phyloP scores from a whole-genome alignment of 2,113 vertebrate species.

The Pterocles burchelli region DNA sequence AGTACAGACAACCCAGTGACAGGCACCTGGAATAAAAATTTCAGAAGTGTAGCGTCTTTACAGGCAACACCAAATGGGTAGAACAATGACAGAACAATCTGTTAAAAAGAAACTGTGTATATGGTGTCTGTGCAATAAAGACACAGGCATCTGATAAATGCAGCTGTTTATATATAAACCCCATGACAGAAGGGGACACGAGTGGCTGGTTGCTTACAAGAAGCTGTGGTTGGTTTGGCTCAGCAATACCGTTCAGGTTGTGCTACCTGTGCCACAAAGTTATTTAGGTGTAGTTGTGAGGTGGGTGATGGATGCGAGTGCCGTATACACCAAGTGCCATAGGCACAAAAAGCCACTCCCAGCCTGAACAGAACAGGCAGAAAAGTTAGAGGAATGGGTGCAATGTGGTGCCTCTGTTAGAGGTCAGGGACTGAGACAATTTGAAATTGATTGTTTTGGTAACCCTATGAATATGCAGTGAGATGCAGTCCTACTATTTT shows the following conservation, averaged over 20 bases:
- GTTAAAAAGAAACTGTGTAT: background rate
- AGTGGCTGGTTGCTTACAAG: background rate
- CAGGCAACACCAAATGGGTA: background rate
- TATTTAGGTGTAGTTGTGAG: fast-evolving
- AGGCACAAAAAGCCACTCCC: background rate
- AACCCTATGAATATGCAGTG: background rate
- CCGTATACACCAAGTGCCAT: background rate
- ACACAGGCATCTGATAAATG: background rate
- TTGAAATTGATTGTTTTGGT: background rate
- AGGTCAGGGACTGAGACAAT: fast-evolving
- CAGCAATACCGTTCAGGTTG: fast-evolving
- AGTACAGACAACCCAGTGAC: background rate
- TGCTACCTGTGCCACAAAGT: background rate
- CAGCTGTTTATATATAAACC: background rate
- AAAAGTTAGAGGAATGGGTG: background rate
- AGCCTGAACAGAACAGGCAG: background rate
- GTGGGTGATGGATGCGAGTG: background rate
- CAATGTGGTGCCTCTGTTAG: background rate
- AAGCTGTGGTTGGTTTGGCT: background rate
- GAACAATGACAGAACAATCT: background rate
- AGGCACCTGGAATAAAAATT: background rate
- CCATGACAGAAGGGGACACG: background rate
- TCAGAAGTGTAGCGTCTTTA: background rate
- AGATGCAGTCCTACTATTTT: background rate
- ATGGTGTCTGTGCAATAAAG: background rate